Percentiles rank a stretch among this genome's conserved stretches.
phyloP scores from a whole-genome alignment of 2,797 vertebrate genomes.

The Coranthus polyacanthus region DNA sequence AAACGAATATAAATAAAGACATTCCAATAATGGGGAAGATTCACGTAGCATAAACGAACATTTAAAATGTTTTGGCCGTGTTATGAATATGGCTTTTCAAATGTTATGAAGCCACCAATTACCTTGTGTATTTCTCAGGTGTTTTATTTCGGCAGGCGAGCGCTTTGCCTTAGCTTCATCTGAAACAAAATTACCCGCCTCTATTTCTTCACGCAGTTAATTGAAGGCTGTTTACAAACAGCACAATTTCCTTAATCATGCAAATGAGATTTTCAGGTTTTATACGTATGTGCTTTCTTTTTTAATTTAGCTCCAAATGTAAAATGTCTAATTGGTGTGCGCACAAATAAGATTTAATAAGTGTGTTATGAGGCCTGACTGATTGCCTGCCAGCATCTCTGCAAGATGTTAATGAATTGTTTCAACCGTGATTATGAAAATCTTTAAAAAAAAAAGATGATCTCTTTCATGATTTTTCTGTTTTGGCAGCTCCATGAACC shows the following conservation, averaged over 20 bases:
- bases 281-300: conserved; percentile 29
- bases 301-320: conserved; percentile 49
- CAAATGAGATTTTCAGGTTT: conserved; percentile 58
- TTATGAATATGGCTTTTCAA: background rate
- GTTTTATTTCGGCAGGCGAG: conserved; percentile 15
- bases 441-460: conserved; percentile 4
- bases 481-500: background rate
- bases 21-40: too few relatives aligned
- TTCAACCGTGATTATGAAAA: conserved; percentile 57
- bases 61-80: too few relatives aligned
- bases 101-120: background rate
- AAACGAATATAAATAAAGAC: too few relatives aligned
- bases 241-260: conserved; percentile 42
- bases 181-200: too few relatives aligned
- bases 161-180: conserved; percentile 17
- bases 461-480: conserved; percentile 18
- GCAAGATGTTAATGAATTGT: conserved; percentile 56
- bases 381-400: conserved; percentile 61
- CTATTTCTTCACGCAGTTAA: conserved; percentile 35
- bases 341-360: conserved; percentile 57
- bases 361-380: conserved; percentile 60
- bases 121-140: conserved; percentile 21
- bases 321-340: conserved; percentile 53
- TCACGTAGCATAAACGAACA: too few relatives aligned
- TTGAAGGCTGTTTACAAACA: conserved; percentile 49